Conservation (phyloP, 2,797 vertebrate species). For the Nasua narica region DNA sequence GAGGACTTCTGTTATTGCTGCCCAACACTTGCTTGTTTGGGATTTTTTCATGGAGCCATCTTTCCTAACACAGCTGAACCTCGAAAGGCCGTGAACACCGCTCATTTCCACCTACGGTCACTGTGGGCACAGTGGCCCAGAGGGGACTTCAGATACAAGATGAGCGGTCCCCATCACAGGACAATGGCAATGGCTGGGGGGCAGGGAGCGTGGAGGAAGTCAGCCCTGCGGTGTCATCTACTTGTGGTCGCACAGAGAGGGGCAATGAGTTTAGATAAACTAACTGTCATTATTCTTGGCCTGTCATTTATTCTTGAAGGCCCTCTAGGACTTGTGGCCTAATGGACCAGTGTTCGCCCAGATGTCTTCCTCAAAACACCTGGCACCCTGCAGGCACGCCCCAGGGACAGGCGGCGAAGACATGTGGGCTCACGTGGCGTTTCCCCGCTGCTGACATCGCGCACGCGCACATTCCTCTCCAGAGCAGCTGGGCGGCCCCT, state of each 20-base stretch:
- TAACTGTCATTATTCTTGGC: too few relatives aligned
- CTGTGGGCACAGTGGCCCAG: background rate
- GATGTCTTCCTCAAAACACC: background rate
- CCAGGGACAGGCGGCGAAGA: background rate
- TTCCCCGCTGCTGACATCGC: fast-evolving
- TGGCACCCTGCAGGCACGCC: background rate
- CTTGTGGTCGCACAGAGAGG: background rate
- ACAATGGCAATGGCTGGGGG: background rate
- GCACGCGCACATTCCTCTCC: too few relatives aligned
- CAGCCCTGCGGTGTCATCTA: background rate
- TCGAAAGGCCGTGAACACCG: fast-evolving
- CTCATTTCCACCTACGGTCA: background rate
- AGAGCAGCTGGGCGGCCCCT: fast-evolving
- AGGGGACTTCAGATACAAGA: background rate
- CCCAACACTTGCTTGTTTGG: background rate
- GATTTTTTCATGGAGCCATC: background rate
- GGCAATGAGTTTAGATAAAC: background rate
- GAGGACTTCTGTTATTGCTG: background rate
- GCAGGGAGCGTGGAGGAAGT: fast-evolving
- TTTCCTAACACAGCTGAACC: background rate
- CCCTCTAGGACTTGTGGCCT: background rate
- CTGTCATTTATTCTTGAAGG: background rate
- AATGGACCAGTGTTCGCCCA: fast-evolving
- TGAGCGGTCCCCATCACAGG: background rate
- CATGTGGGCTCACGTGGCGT: fast-evolving